Evolutionary conservation across 1,140 invertebrate species (phyloP).

Genomic region (Ceratosolen solmsi): DNA sequence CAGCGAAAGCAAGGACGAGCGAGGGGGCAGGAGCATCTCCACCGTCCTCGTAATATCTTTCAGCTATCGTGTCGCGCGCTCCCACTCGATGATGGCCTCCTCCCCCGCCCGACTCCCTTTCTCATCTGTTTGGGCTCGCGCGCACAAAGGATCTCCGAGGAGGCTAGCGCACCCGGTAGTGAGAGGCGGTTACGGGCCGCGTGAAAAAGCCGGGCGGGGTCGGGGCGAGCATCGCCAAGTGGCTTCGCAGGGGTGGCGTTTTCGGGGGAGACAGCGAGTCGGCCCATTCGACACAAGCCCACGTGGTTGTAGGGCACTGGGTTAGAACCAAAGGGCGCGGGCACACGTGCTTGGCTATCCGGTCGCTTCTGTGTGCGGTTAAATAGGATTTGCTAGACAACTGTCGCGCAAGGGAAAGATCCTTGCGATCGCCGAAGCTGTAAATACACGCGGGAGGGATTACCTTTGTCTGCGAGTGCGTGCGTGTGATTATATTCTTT

Average conservation of each 20-base stretch:
- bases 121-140: slow-evolving; percentile 2
- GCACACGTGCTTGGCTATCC: slow-evolving; percentile 57
- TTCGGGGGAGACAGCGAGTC: slow-evolving; percentile 55
- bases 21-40: too few species aligned
- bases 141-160: slow-evolving; percentile 45
- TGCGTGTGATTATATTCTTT: not conserved
- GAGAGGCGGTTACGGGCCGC: too few species aligned
- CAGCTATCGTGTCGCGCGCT: slow-evolving; percentile 28
- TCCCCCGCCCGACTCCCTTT: slow-evolving; percentile 12
- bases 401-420: slow-evolving; percentile 55
- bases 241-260: slow-evolving; percentile 43
- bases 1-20: not conserved
- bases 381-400: slow-evolving; percentile 67
- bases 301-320: slow-evolving; percentile 70
- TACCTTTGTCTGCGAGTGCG: not conserved
- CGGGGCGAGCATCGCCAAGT: not conserved
- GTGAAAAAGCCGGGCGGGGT: not conserved
- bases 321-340: slow-evolving; percentile 66
- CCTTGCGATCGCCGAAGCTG: slow-evolving; percentile 36
- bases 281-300: not conserved
- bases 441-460: slow-evolving; percentile 53
- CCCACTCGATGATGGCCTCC: slow-evolving; percentile 47
- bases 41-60: slow-evolving; percentile 27
- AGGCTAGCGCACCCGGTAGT: too few species aligned
- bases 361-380: slow-evolving; percentile 56